Evolutionary conservation across 2,113 vertebrate genomes (phyloP), one percentile per base, ranked within the genome.

Genomic region (Gnathonemus echidnorhynchus): DNA sequence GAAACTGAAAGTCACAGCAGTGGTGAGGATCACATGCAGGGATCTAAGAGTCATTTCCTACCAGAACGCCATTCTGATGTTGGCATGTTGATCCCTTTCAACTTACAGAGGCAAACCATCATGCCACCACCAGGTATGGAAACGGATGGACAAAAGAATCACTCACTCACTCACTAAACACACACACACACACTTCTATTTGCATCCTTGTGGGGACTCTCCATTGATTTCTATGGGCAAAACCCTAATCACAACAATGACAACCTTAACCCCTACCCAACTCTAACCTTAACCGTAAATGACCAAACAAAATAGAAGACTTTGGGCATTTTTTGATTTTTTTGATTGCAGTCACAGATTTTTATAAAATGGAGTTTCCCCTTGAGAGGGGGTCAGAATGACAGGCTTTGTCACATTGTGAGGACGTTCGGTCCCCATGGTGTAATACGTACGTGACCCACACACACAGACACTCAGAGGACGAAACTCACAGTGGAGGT

Each of bases 401-500:
- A n/a, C 24, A 66, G 58, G 58, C 27, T 66, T 27, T 27, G 9
- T 66, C n/a, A 11, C 62, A 66, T 11, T 66, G 10, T 66, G 62
- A 10, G 62, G 62, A 27, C 62, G 4, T 27, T 27, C 0, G 3
- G 62, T 27, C 24, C 8, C 58, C 58, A 10, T n/a, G 7, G 27
- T 66, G 58, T 66, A 10, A 66, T 66, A 66, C 2, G 1, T 27
- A 74, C 10, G 6, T 35, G 27, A 74, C 11, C 27, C 31, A 5
- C 27, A 74, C 11, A 19, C 10, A 19, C 13, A 77, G 31, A 77
- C 31, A 70, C n/a, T 11, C 24, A 77, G 27, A 77, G 4, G 70
- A 39, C 11, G 5, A 39, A 9, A 96, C 98, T 97, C 90, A 99
- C 98, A 93, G 97, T 94, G 0, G 98, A 99, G 27, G 97, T 90